Evolutionary conservation across 2,888 invertebrate species (phyloP).

Genomic region (Omphaloscelis lunosa): DNA sequence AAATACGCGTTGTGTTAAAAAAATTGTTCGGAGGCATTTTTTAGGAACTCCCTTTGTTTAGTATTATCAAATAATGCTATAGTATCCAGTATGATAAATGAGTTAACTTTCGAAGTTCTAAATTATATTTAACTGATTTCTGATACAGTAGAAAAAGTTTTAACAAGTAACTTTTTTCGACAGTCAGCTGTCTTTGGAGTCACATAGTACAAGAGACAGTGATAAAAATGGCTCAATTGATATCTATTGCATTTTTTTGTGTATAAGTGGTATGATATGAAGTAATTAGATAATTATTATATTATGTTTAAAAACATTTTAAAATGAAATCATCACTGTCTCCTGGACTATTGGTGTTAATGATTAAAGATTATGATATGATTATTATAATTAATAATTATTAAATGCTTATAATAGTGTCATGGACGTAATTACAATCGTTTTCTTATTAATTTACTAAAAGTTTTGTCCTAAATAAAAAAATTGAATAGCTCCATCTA

Average conservation of each 20-base stretch:
- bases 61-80: constrained; percentile 30
- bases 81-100: constrained; percentile 21
- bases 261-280: not conserved
- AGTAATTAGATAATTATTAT: not conserved
- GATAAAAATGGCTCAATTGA: not conserved
- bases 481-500: constrained; percentile 36
- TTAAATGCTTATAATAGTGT: constrained; percentile 68
- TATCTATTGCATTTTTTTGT: constrained; percentile 6
- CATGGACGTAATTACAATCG: constrained; percentile 75
- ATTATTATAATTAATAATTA: constrained; percentile 59
- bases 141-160: constrained; percentile 31
- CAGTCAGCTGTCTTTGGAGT: constrained; percentile 46
- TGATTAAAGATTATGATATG: constrained; percentile 59
- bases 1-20: constrained; percentile 34
- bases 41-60: constrained; percentile 73
- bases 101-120: constrained; percentile 22
- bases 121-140: constrained; percentile 28
- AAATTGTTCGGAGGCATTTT: constrained; percentile 70
- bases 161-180: constrained; percentile 3
- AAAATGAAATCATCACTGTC: constrained; percentile 18
- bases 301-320: not conserved
- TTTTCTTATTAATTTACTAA: constrained; percentile 39
- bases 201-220: constrained; percentile 32
- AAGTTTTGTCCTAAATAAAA: constrained; percentile 20
- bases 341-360: constrained; percentile 35